Evolutionary conservation across 2,797 vertebrate species (phyloP).

Genomic region (Corythornis leucogaster): DNA sequence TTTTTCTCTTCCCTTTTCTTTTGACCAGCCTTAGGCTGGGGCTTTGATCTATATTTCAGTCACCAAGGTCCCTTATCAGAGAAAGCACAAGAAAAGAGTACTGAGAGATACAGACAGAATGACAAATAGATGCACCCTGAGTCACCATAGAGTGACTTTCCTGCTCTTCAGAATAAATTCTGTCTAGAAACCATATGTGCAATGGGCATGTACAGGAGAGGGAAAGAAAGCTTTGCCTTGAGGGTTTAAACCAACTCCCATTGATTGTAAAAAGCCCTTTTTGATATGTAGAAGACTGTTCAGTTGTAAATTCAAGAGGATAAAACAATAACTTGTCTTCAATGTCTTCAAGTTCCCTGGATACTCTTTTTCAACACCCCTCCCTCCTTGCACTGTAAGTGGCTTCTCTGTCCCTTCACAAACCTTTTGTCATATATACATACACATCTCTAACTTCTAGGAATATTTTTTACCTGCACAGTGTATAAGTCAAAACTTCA

Average conservation of each 20-base stretch:
- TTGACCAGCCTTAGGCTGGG: conserved; percentile 30
- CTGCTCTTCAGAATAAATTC: conserved; percentile 18
- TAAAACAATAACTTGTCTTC: not conserved
- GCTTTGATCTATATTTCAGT: conserved; percentile 70
- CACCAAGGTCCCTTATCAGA: conserved; percentile 59
- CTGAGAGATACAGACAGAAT: conserved; percentile 26
- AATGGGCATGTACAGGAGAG: not conserved
- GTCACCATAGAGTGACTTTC: not conserved
- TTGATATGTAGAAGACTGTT: not conserved
- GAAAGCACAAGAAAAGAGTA: conserved; percentile 31
- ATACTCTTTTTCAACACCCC: not conserved
- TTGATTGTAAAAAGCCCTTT: not conserved
- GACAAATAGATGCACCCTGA: conserved; percentile 41
- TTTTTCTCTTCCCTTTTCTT: conserved; percentile 21
- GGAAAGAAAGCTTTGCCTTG: not conserved
- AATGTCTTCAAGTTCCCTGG: not conserved
- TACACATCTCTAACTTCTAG: not conserved
- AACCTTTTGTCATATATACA: not conserved
- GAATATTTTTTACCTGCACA: not conserved
- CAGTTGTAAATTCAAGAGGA: not conserved
- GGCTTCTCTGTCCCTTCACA: not conserved
- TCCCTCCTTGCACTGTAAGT: not conserved
- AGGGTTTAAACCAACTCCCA: not conserved
- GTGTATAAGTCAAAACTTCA: not conserved
- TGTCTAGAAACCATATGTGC: not conserved